These are phyloP conservation scores for Asbolus verrucosus DNA, from an alignment of 1,140 invertebrate genomes.

Conservation along the genomic window DNA sequence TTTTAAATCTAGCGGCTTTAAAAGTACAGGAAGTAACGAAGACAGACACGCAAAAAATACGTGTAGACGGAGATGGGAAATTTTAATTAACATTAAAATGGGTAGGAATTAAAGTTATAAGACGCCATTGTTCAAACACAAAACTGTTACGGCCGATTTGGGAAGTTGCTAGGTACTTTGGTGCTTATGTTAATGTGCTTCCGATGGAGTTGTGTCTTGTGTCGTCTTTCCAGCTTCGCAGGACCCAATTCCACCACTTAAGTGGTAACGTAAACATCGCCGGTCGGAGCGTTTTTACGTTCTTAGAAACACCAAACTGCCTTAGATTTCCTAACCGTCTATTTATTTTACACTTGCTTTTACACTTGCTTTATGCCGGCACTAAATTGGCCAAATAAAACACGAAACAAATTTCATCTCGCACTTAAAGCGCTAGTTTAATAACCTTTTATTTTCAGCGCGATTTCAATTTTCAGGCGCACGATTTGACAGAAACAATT, in stretches of 20 bases:
- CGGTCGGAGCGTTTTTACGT: constrained; percentile 24
- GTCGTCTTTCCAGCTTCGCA: constrained; percentile 37
- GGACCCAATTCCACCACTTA: constrained; percentile 27
- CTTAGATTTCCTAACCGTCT: constrained; percentile 32
- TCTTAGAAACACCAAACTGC: constrained; percentile 24
- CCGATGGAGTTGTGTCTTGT: constrained; percentile 38
- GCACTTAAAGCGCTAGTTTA: constrained; percentile 16
- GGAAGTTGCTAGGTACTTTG: constrained; percentile 34
- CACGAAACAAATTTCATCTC: constrained; percentile 23
- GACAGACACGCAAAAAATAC: constrained; percentile 31
- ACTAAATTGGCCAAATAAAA: too few relatives aligned
- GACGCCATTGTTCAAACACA: constrained; percentile 44
- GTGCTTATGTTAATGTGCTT: constrained; percentile 45
- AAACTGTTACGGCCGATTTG: constrained; percentile 42
- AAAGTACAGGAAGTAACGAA: constrained; percentile 37
- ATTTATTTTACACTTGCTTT: constrained; percentile 38
- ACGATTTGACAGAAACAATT: too few relatives aligned
- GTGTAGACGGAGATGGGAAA: constrained; percentile 30
- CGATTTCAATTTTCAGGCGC: too few relatives aligned
- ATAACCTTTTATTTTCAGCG: constrained; percentile 23
- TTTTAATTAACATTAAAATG: constrained; percentile 49
- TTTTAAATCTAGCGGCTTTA: constrained; percentile 35
- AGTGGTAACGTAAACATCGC: constrained; percentile 14
- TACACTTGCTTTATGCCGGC: constrained; percentile 28
- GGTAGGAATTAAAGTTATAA: constrained; percentile 47